Base-by-base conservation (phyloP, 1,140 invertebrate species). In the Zaprionus gabonicus region DNA sequence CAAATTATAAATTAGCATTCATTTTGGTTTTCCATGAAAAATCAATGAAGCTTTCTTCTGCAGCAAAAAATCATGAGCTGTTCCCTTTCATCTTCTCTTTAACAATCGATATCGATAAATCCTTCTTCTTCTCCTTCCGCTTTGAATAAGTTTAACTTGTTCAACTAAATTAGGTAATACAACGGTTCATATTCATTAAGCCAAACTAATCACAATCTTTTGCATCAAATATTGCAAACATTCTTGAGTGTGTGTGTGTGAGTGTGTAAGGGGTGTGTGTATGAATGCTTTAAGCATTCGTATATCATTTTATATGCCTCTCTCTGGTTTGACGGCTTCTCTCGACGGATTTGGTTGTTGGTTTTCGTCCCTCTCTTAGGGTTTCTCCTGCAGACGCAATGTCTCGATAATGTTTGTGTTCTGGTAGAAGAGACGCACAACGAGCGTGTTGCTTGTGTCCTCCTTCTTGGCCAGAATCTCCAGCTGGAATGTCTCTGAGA, bases 401-500 rank as follows among this genome's bases (percentile, higher is more conserved):
- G 90, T 81, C 51, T 91, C 81, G 64, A 63, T 79, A 4, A 92
- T 79, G 76, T 82, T 91, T 27, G 82, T 91, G 36, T 71, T 85
- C 75, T 92, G 91, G 63, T 92, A 91, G 58, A 90, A 92, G n/a
- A 92, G 75, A 4, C 90, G 64, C 3, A 85, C 83, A 12, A 92
- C 80, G 7, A 70, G 49, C 20, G 81, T 88, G 41, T 65, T 71
- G 28, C 49, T 20, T 34, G 9, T 34, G 17, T 78, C 65, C 13
- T 77, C 77, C 38, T 81, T 81, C 28, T 71, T 82, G 59, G 87
- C 80, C 62, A 92, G 66, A 64, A 92, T 83, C 62, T 92, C 91
- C 73, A 91, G 64, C 81, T 92, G 91, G 91, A 92, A 92, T 91
- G 84, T 91, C 73, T 92, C 91, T 12, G 79, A 84, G 71, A 82